Evolutionary conservation across 2,797 vertebrate genomes (phyloP).

Genomic region (Pseudochromis fuscus): DNA sequence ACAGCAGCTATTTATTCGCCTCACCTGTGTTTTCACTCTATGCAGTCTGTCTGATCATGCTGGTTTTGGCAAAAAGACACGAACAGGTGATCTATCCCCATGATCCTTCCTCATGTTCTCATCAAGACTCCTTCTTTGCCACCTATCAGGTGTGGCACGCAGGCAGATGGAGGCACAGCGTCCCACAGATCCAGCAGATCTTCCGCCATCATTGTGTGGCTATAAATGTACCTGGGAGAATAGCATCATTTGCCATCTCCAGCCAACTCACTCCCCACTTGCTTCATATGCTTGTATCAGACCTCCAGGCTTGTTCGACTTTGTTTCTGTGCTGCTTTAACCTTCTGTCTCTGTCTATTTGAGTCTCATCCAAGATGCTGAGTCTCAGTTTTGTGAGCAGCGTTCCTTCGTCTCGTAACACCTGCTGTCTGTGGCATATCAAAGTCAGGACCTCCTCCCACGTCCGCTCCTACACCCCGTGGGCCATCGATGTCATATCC

Average conservation of each 20-base stretch:
- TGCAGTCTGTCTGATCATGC: slow-evolving; percentile 23
- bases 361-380: slow-evolving; percentile 43
- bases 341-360: slow-evolving; percentile 63
- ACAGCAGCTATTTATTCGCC: slow-evolving; percentile 14
- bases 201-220: slow-evolving; percentile 20
- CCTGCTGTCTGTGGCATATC: slow-evolving; percentile 41
- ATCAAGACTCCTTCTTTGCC: slow-evolving; percentile 43
- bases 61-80: slow-evolving; percentile 28
- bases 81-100: slow-evolving; percentile 56
- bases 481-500: slow-evolving; percentile 32
- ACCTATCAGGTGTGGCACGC: slow-evolving; percentile 63
- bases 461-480: slow-evolving; percentile 26
- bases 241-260: slow-evolving; percentile 7
- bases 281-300: slow-evolving; percentile 27
- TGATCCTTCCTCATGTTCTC: slow-evolving; percentile 31
- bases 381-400: slow-evolving; percentile 19
- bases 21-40: slow-evolving; percentile 35
- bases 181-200: slow-evolving; percentile 32
- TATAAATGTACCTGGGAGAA: slow-evolving; percentile 56
- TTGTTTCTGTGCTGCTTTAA: slow-evolving; percentile 46
- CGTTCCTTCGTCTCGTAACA: slow-evolving; percentile 23
- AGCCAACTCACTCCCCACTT: slow-evolving; percentile 29
- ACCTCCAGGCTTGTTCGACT: slow-evolving; percentile 55
- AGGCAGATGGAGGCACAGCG: slow-evolving; percentile 77
- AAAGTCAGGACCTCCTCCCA: slow-evolving; percentile 64